Base-by-base conservation (phyloP, 2,797 vertebrate genomes). In the Gobio occitaniae region DNA sequence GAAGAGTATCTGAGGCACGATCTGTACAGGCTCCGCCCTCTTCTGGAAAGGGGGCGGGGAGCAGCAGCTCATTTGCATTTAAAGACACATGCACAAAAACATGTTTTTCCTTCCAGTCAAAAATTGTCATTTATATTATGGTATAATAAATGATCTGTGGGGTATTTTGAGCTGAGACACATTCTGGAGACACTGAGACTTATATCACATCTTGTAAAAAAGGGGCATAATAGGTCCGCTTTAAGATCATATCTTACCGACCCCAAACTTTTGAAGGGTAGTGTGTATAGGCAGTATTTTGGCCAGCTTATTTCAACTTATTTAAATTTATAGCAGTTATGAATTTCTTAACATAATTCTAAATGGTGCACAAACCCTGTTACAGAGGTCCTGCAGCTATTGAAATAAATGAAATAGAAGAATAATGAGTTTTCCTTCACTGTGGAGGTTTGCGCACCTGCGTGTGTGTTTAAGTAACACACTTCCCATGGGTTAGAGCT, bases 381-480 rank as follows among this genome's bases (percentile, higher is more conserved):
- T 59, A 59, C 12, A 29, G 32, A 82, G 38, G 16, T 32, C 16
- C n/a, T 59, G 68, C n/a, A 59, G 69, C 17, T 72, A 56, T 21
- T 74, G 47, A 66, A 80, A 80, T 50, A 47, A 41, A 75, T 38
- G 0, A 50, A 83, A 75, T 61, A 3, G 13, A 47, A 44, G 38
- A 74, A 75, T 65, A 50, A 65, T 38, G 70, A 75, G 29, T 38
- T 76, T 48, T 29, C 11, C 48, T 50, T 82, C 3, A 16, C 29
- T 71, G 4, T 78, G 5, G 29, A 69, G 59, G n/a, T 63, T 41
- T 76, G 48, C 29, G 15, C 32, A 72, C 74, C 29, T 48, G 68
- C 3, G 70, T 68, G 70, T 72, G 77, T 86, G 71, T 82, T 44
- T 56, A 54, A 74, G n/a, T 76, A 52, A 52, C 74, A 56, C 47